Conservation (phyloP, 2,797 vertebrate species). For the Loris lydekkerianus region DNA sequence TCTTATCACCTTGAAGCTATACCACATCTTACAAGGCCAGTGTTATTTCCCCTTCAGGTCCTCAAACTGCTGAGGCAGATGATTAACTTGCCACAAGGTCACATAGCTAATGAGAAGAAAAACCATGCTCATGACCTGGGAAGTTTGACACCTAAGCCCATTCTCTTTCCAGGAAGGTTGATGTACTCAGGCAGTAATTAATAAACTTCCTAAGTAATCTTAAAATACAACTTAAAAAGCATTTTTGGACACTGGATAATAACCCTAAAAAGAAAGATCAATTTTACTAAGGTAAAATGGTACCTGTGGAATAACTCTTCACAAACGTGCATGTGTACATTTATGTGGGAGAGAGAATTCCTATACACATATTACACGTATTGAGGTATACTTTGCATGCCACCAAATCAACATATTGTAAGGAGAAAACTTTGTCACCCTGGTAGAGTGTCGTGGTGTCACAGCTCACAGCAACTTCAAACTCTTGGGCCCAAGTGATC, state of each 20-base stretch:
- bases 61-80: constrained; percentile 41
- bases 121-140: background rate
- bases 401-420: background rate
- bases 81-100: constrained; percentile 63
- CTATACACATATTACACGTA: background rate
- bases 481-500: no score
- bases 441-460: no score
- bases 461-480: no score
- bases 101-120: constrained; percentile 62
- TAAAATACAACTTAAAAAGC: background rate
- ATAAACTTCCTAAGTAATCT: background rate
- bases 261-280: background rate
- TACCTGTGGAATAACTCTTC: background rate
- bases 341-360: background rate
- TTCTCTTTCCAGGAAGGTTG: background rate
- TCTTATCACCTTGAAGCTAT: accelerated
- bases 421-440: background rate
- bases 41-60: background rate
- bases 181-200: background rate
- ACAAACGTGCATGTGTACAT: background rate
- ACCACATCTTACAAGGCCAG: background rate
- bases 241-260: background rate
- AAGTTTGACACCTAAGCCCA: background rate
- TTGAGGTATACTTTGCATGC: background rate
- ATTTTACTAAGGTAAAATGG: background rate